Evolutionary conservation across 2,113 vertebrate genomes (phyloP).

Genomic region (Xiphophorus maculatus): DNA sequence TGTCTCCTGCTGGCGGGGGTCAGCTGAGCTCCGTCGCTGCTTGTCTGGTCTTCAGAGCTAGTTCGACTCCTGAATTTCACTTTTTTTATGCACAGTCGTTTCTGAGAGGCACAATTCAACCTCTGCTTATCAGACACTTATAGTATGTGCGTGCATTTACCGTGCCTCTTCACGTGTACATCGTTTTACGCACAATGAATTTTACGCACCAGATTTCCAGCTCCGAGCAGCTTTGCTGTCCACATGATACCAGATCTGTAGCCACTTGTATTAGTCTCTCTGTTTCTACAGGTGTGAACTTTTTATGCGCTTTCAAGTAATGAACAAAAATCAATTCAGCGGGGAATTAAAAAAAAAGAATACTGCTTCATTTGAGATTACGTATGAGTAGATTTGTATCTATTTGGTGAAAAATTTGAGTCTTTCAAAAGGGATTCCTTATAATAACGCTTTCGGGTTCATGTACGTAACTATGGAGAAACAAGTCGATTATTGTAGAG

Average conservation of each 20-base stretch:
- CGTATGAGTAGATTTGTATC: too few species aligned
- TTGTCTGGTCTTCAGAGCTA: not conserved
- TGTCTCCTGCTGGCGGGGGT: conserved; percentile 2
- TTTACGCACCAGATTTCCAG: conserved; percentile 29
- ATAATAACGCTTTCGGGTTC: not conserved
- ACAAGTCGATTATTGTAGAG: not conserved
- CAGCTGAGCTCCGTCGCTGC: not conserved
- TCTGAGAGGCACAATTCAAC: not conserved
- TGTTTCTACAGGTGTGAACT: not conserved
- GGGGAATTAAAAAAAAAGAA: not conserved
- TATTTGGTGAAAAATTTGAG: too few species aligned
- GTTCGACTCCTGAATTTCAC: not conserved
- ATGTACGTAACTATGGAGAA: not conserved
- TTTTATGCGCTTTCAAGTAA: too few species aligned
- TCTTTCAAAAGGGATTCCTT: too few species aligned
- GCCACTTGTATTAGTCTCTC: not conserved
- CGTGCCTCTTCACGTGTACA: not conserved
- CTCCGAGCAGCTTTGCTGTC: not conserved
- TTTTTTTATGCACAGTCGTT: not conserved
- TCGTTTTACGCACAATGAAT: conserved; percentile 31
- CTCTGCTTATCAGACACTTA: too few species aligned
- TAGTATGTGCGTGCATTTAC: not conserved
- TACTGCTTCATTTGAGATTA: too few species aligned
- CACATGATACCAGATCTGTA: not conserved
- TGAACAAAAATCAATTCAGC: not conserved